Conservation (phyloP, 2,888 invertebrate genomes). For the Lamellibrachia satsuma region DNA sequence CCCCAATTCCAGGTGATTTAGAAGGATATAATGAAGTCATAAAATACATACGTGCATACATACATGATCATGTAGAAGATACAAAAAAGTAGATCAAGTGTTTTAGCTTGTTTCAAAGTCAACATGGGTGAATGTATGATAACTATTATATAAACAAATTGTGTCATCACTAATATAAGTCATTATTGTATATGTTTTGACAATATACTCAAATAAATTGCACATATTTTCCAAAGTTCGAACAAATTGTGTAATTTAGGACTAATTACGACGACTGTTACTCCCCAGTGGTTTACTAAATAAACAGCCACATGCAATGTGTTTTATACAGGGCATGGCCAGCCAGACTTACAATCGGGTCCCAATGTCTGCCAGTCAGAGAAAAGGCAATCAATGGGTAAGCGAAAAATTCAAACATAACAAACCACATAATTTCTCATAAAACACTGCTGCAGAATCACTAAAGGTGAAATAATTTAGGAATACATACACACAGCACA, state of each 20-base stretch:
- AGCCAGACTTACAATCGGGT: not conserved
- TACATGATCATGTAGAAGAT: not conserved
- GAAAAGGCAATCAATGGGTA: not conserved
- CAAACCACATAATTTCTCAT: not conserved
- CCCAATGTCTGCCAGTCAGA: not conserved
- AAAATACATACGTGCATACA: not conserved
- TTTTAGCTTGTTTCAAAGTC: no score
- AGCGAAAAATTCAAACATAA: not conserved
- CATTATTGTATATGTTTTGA: no score
- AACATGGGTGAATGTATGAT: no score
- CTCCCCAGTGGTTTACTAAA: not conserved
- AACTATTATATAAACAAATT: no score
- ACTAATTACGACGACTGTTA: no score
- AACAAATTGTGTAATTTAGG: no score
- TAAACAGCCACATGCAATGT: not conserved
- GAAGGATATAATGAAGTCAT: not conserved
- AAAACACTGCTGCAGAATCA: not conserved
- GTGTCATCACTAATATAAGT: no score
- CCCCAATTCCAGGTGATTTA: not conserved
- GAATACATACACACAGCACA: not conserved
- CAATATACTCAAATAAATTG: not conserved
- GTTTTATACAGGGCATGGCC: not conserved
- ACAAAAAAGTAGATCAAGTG: not conserved
- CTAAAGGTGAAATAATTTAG: no score
- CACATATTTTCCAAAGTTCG: no score